A percentile compares a stretch with the other conserved stretches of the same genome.
Evolutionary conservation across 2,797 vertebrate species (phyloP).

Genomic region (Triplophysa bombifrons): DNA sequence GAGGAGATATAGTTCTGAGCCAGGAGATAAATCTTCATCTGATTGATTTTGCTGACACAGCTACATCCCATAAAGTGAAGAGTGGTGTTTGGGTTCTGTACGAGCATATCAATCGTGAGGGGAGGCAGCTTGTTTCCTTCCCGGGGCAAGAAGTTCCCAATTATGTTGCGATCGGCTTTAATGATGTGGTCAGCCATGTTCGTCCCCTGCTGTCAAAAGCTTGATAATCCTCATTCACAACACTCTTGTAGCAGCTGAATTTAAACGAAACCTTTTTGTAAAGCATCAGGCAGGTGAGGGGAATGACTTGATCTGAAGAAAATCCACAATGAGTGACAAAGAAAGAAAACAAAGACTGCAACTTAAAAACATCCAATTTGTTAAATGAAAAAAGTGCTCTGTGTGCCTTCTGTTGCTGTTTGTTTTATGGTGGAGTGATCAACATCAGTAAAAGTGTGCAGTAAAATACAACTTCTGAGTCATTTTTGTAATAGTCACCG

Average conservation of each 20-base stretch:
- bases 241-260: neutral
- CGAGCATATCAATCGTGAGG: neutral
- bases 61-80: neutral
- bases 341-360: neutral
- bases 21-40: neutral
- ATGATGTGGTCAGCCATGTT: neutral
- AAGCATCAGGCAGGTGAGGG: too few species aligned
- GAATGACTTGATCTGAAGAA: neutral
- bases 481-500: too few species aligned
- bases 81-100: neutral
- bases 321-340: too few species aligned
- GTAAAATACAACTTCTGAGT: too few species aligned
- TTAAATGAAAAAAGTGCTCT: too few species aligned
- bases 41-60: neutral
- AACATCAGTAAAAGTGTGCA: too few species aligned
- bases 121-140: neutral
- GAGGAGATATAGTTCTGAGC: neutral
- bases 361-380: neutral
- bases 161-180: neutral
- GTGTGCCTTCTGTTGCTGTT: too few species aligned
- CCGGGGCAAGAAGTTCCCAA: accelerated
- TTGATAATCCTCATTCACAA: neutral
- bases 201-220: neutral
- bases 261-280: neutral
- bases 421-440: too few species aligned